phyloP scores from a whole-genome alignment of 2,113 vertebrate genomes.

The Lepus americanus region DNA sequence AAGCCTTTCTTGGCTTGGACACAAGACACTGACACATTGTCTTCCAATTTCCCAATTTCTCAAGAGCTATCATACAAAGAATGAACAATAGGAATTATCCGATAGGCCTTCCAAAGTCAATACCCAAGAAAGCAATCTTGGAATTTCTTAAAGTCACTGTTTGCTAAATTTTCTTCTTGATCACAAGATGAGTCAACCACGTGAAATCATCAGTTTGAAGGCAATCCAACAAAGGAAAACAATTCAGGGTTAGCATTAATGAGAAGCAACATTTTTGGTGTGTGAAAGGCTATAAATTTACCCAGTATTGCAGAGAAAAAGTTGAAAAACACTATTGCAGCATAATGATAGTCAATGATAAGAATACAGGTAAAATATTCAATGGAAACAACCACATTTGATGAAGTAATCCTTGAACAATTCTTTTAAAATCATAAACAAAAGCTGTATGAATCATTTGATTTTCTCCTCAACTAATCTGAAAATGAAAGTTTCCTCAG shows the following conservation, averaged over 20 bases:
- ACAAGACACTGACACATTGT: constrained; percentile 12
- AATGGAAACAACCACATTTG: not conserved
- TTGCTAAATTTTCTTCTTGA: not conserved
- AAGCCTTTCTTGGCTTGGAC: constrained; percentile 64
- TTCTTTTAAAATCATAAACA: not conserved
- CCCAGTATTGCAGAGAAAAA: not conserved
- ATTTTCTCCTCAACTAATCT: not conserved
- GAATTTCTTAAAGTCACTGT: not conserved
- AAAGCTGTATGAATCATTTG: not conserved
- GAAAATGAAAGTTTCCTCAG: not conserved
- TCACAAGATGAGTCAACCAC: constrained; percentile 22
- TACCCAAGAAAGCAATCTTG: constrained; percentile 7
- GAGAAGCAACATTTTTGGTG: not conserved
- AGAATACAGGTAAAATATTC: not conserved
- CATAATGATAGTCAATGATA: constrained; percentile 4
- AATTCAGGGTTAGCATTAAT: not conserved
- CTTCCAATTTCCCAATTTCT: constrained; percentile 66
- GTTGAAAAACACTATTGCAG: not conserved
- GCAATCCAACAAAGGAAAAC: not conserved
- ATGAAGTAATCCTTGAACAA: not conserved
- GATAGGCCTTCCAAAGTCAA: constrained; percentile 43
- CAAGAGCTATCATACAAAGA: constrained; percentile 58
- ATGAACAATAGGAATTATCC: constrained; percentile 53
- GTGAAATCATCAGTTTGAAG: not conserved
- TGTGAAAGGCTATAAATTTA: constrained; percentile 4